Conservation (phyloP, 2,113 vertebrate species). For the Marmota monax region DNA sequence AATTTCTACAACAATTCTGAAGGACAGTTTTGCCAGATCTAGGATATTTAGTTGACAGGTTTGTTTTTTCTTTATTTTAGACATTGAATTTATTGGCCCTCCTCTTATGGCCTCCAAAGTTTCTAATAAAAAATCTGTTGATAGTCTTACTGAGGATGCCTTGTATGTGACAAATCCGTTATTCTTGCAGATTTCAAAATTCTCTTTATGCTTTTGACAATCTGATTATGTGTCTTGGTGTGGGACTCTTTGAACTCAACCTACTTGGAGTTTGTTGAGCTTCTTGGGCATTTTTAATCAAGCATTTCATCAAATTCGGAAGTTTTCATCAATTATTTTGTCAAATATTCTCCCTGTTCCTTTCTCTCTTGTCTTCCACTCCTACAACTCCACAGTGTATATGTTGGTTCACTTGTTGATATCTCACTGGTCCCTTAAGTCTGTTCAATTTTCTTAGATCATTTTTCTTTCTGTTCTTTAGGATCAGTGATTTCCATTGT, state of each 20-base stretch:
- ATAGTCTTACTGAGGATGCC: background rate
- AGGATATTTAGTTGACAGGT: background rate
- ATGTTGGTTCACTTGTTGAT: background rate
- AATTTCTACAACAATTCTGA: background rate
- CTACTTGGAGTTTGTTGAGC: background rate
- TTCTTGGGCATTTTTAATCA: background rate
- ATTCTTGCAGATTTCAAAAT: background rate
- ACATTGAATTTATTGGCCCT: background rate
- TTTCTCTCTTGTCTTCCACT: background rate
- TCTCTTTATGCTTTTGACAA: background rate
- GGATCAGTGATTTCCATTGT: background rate
- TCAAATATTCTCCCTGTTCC: background rate
- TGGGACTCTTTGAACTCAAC: background rate
- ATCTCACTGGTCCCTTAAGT: background rate
- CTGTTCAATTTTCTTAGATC: background rate
- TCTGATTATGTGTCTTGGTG: background rate
- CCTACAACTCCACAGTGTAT: background rate
- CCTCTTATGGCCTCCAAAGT: background rate
- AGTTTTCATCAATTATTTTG: background rate
- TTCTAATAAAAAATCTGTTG: background rate
- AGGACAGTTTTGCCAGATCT: background rate
- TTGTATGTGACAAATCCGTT: background rate
- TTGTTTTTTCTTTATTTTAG: background rate
- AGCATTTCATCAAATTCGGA: background rate
- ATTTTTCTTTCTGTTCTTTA: background rate